These are phyloP conservation scores for Agapornis roseicollis DNA, from an alignment of 2,113 vertebrate genomes.

Conservation along the genomic window DNA sequence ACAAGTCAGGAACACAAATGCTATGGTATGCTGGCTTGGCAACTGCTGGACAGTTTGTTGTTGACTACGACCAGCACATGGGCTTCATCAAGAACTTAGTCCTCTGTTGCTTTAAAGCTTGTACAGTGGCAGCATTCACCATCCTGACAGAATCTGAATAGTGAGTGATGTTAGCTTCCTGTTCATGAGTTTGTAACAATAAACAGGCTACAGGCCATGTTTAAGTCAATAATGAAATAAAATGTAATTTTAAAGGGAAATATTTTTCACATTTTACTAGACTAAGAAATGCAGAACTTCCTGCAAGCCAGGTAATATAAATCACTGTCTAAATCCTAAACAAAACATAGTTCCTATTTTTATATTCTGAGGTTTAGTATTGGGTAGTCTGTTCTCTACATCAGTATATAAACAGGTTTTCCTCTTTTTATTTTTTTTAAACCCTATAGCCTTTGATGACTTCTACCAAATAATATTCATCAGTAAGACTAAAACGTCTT, in stretches of 20 bases:
- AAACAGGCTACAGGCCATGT: background rate
- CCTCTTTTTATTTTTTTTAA: background rate
- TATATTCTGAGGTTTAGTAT: background rate
- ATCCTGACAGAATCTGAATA: background rate
- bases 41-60: background rate
- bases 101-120: background rate
- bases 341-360: background rate
- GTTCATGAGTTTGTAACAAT: background rate
- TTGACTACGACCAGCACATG: background rate
- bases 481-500: background rate
- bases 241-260: background rate
- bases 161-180: background rate
- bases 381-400: background rate
- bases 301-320: background rate
- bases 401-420: background rate
- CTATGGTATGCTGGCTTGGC: background rate
- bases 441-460: background rate
- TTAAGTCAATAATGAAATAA: background rate
- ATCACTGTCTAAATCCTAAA: background rate
- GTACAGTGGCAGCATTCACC: background rate
- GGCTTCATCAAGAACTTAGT: background rate
- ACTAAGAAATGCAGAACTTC: background rate
- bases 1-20: background rate
- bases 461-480: background rate
- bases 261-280: background rate